These are phyloP conservation scores for Torymus texanus DNA, from an alignment of 2,888 invertebrate species.

Conservation along the genomic window DNA sequence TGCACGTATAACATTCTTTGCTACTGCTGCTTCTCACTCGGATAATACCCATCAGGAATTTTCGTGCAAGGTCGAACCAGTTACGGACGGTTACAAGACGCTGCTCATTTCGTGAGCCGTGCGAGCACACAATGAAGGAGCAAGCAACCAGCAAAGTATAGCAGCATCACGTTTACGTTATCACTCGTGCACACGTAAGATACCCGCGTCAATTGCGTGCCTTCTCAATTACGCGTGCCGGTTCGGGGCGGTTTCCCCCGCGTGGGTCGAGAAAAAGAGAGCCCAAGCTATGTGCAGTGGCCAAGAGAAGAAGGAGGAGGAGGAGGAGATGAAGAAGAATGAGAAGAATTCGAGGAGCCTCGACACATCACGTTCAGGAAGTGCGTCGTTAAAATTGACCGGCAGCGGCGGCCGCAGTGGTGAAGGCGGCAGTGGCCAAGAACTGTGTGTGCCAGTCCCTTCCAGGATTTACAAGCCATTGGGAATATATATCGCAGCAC, in stretches of 20 bases:
- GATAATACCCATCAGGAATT: slow-evolving; percentile 15
- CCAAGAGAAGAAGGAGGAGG: neutral
- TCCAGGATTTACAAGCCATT: too few relatives aligned
- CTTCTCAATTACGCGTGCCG: slow-evolving; percentile 57
- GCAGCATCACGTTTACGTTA: neutral
- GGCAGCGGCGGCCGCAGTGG: neutral
- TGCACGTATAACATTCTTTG: too few relatives aligned
- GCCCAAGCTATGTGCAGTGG: too few relatives aligned
- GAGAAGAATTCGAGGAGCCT: neutral
- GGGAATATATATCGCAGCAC: too few relatives aligned
- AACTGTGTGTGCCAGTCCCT: too few relatives aligned
- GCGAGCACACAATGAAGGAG: neutral
- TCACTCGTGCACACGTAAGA: neutral
- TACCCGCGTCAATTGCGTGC: slow-evolving; percentile 38
- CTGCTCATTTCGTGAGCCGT: neutral
- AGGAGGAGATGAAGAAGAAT: neutral
- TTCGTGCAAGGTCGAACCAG: slow-evolving; percentile 40
- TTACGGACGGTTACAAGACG: slow-evolving; percentile 44
- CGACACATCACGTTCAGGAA: neutral
- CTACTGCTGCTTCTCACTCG: neutral
- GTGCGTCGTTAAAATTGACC: slow-evolving; percentile 10
- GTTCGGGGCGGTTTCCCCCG: slow-evolving; percentile 60
- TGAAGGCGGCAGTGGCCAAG: too few relatives aligned
- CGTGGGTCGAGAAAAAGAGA: neutral
- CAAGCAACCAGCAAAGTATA: neutral